Evolutionary conservation across 2,797 vertebrate species (phyloP).

Genomic region (Loriculus beryllinus): DNA sequence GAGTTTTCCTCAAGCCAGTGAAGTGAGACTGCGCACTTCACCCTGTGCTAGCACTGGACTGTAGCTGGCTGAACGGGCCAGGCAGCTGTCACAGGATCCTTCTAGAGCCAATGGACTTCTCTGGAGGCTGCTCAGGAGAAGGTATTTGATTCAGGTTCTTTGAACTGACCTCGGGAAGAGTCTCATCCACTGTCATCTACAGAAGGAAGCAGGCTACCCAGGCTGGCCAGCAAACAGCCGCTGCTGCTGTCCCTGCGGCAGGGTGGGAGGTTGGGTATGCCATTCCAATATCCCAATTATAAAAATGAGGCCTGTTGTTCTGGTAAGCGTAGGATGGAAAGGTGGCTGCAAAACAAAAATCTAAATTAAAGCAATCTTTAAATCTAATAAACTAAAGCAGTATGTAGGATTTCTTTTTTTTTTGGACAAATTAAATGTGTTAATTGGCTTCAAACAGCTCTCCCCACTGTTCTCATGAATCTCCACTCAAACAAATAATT

Average conservation of each 20-base stretch:
- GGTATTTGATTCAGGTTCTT: background rate
- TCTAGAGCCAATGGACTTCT: rapidly evolving
- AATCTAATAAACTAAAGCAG: background rate
- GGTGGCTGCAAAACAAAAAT: background rate
- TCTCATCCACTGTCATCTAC: background rate
- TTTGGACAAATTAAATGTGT: background rate
- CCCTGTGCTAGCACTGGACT: background rate
- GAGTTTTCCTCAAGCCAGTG: background rate
- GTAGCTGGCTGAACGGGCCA: background rate
- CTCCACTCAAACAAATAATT: background rate
- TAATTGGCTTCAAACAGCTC: background rate
- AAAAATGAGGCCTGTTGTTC: background rate
- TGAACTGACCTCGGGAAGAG: background rate
- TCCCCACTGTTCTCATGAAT: background rate
- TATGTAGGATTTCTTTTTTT: background rate
- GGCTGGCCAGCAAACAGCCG: background rate
- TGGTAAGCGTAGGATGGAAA: background rate
- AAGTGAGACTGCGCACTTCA: rapidly evolving
- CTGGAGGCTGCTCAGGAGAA: background rate
- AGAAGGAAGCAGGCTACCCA: background rate
- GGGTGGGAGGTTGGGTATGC: background rate
- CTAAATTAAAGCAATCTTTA: background rate
- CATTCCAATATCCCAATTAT: background rate
- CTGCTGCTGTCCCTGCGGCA: rapidly evolving
- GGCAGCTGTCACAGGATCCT: background rate